phyloP scores from a whole-genome alignment of 2,888 invertebrate species.

The Seladonia tumulorum region DNA sequence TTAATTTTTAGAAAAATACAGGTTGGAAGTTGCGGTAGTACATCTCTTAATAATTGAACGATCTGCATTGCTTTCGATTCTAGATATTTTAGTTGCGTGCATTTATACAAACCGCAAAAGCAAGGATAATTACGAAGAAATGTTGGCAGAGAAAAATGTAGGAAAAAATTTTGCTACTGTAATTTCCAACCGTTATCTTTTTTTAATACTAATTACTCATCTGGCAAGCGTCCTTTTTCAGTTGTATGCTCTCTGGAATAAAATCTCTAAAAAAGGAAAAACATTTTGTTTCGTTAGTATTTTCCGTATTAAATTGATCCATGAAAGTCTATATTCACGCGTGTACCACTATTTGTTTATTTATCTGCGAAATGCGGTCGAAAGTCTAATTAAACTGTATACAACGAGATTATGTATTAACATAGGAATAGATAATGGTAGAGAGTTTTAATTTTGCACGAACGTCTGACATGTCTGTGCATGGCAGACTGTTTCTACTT shows the following conservation, averaged over 20 bases:
- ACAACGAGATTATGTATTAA: background rate
- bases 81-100: background rate
- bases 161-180: background rate
- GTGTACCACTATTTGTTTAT: no score
- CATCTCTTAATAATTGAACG: background rate
- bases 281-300: background rate
- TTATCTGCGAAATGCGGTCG: no score
- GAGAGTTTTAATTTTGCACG: background rate
- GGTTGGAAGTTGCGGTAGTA: background rate
- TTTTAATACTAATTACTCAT: background rate
- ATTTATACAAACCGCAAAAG: background rate
- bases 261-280: background rate
- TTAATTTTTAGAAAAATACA: background rate
- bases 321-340: background rate
- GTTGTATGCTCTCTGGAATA: background rate
- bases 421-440: background rate
- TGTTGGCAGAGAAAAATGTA: background rate
- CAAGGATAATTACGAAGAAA: background rate
- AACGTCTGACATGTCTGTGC: background rate
- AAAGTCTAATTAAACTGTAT: no score
- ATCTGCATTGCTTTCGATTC: background rate
- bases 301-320: background rate
- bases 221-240: background rate
- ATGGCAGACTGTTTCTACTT: background rate
- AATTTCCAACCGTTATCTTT: background rate